Base-by-base conservation (phyloP, 2,113 vertebrate species). In the Hippoglossus stenolepis region DNA sequence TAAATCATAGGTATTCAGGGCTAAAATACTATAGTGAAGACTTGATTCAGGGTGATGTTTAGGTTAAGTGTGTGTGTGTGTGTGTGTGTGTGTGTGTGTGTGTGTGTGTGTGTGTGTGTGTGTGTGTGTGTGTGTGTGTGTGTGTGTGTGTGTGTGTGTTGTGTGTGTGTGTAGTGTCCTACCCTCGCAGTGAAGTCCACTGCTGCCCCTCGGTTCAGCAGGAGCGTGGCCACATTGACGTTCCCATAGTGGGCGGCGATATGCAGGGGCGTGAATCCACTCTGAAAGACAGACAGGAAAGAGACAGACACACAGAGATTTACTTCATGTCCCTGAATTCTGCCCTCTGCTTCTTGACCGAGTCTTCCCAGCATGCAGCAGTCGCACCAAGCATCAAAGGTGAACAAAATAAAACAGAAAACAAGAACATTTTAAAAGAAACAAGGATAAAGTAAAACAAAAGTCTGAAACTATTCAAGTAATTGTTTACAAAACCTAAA, bases 211-310 rank as follows among this genome's bases (percentile, higher is more conserved):
- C 98, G 94, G 91, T 99, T 98, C 14, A 99, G 95, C 73, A 99
- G 94, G 28, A 99, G 96, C 0, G 97, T 99, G 0, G 97, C 97
- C 87, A 99, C 98, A 0, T 99, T 99, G 79, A 97, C 97, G 0
- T 99, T 99, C 49, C 98, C 98, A 0, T 99, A 99, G 91, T 99
- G 98, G 0, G 98, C 97, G 0, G 98, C 97, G 20, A 99, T 99
- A 84, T 99, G 98, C 90, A 99, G 90, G 14, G 98, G 98, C 0
- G 98, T 99, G 53, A 99, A 99, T 71, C 98, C 98, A 65, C 98
- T 99, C 98, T 99, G 38, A 7, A 91, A 93, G 83, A 90, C 66
- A 90, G 75, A 83, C 54, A 28, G 11, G 43, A 59, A 2, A 53
- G 62, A 70, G 18, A 77, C 57, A 73, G 21, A 83, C 56, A 85